Percentiles rank a stretch among this genome's conserved stretches.
Evolutionary conservation across 2,113 vertebrate genomes (phyloP).

Genomic region (Corydoras maculifer): DNA sequence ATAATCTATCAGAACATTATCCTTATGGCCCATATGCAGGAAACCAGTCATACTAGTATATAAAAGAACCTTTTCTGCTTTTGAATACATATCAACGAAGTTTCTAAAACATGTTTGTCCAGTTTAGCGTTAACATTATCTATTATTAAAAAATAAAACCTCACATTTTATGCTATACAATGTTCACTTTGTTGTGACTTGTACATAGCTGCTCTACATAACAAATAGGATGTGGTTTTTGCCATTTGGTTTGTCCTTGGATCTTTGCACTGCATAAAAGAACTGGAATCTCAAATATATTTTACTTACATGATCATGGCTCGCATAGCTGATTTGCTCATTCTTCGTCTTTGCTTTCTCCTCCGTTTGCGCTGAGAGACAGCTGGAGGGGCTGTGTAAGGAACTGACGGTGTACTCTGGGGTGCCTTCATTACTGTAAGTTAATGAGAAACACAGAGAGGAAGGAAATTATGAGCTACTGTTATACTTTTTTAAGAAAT

Average conservation of each 20-base stretch:
- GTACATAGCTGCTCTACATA: neutral
- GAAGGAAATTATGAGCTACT: neutral
- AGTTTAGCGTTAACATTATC: too few relatives aligned
- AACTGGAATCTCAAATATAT: neutral
- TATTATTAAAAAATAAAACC: too few relatives aligned
- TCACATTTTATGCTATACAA: too few relatives aligned
- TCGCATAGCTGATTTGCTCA: slow-evolving; percentile 66
- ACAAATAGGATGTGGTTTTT: neutral
- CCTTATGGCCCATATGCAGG: too few relatives aligned
- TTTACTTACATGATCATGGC: slow-evolving; percentile 52
- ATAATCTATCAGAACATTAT: too few relatives aligned
- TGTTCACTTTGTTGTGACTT: neutral
- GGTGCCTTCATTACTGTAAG: slow-evolving; percentile 28
- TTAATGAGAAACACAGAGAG: slow-evolving; percentile 26
- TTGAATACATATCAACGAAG: too few relatives aligned
- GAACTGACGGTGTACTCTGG: slow-evolving; percentile 9
- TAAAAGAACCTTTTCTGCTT: too few relatives aligned
- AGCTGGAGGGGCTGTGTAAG: slow-evolving; percentile 46
- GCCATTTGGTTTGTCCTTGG: neutral
- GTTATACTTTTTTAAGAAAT: too few relatives aligned
- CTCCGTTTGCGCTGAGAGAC: slow-evolving; percentile 50
- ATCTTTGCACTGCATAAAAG: neutral
- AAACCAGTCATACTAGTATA: too few relatives aligned
- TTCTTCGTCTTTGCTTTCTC: slow-evolving; percentile 57
- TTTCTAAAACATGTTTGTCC: too few relatives aligned